Evolutionary conservation across 2,797 vertebrate genomes (phyloP).

Genomic region (Scolopax bukidnonensis): DNA sequence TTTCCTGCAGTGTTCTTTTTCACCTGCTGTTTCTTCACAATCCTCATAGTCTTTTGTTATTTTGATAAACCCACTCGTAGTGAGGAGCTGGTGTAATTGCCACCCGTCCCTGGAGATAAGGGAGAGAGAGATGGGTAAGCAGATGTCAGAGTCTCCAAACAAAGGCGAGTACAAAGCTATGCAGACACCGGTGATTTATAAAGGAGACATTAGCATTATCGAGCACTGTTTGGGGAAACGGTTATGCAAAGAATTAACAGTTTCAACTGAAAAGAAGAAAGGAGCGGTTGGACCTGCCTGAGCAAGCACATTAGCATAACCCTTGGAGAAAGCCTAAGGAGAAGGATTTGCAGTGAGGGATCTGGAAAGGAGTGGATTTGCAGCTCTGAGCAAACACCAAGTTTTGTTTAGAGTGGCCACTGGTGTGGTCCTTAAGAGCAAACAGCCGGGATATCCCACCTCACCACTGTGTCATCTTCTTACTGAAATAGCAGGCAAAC

Average conservation of each 20-base stretch:
- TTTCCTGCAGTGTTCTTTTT: neutral
- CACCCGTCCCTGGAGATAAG: conserved; percentile 53
- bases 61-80: conserved; percentile 47
- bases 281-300: neutral
- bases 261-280: conserved; percentile 35
- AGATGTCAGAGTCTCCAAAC: conserved; percentile 47
- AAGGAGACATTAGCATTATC: conserved; percentile 49
- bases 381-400: neutral
- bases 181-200: conserved; percentile 28
- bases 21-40: conserved; percentile 3
- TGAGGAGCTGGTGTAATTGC: neutral
- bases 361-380: neutral
- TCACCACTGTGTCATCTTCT: neutral
- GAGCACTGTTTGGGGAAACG: neutral
- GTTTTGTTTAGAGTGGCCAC: neutral
- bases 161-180: conserved; percentile 61
- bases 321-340: conserved; percentile 13
- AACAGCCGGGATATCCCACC: neutral
- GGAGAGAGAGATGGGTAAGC: conserved; percentile 19
- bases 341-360: neutral
- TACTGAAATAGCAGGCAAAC: neutral
- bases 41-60: conserved; percentile 40
- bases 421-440: accelerated
- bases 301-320: conserved; percentile 26
- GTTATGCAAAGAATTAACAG: conserved; percentile 28